A percentile compares a stretch with the other conserved stretches of the same genome.
Conservation (phyloP, 2,113 vertebrate genomes). For the Bagarius yarrelli region DNA sequence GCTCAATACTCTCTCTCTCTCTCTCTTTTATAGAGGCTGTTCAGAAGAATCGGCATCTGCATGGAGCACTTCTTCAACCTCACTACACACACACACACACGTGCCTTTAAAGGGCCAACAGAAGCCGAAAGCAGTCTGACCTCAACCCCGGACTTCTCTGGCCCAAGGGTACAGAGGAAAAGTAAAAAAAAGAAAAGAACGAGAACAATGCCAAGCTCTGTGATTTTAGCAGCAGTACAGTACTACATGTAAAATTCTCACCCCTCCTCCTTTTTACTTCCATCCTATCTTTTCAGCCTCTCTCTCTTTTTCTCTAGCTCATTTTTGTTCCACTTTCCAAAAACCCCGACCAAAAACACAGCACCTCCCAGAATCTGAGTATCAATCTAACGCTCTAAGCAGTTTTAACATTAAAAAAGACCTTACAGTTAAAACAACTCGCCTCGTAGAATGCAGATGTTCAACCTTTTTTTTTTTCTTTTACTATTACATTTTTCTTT, state of each 20-base stretch:
- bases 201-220: constrained; percentile 45
- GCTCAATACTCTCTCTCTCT: not conserved
- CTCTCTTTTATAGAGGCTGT: constrained; percentile 34
- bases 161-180: not conserved
- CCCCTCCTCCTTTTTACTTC: not conserved
- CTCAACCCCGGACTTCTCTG: constrained; percentile 5
- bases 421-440: constrained; percentile 34
- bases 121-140: constrained; percentile 5
- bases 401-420: constrained; percentile 39
- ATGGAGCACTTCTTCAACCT: constrained; percentile 13
- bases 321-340: not conserved
- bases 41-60: constrained; percentile 45
- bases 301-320: not conserved
- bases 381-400: constrained; percentile 32
- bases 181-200: not conserved
- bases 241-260: not conserved
- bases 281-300: not conserved
- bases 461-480: not conserved
- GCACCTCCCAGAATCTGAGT: constrained; percentile 19
- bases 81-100: constrained; percentile 14
- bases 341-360: constrained; percentile 42
- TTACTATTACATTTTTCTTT: not conserved
- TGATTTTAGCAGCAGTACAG: constrained; percentile 24
- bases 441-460: not conserved
- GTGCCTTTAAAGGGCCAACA: constrained; percentile 46